Conservation (phyloP, 2,797 vertebrate genomes). For the Siniperca scherzeri region DNA sequence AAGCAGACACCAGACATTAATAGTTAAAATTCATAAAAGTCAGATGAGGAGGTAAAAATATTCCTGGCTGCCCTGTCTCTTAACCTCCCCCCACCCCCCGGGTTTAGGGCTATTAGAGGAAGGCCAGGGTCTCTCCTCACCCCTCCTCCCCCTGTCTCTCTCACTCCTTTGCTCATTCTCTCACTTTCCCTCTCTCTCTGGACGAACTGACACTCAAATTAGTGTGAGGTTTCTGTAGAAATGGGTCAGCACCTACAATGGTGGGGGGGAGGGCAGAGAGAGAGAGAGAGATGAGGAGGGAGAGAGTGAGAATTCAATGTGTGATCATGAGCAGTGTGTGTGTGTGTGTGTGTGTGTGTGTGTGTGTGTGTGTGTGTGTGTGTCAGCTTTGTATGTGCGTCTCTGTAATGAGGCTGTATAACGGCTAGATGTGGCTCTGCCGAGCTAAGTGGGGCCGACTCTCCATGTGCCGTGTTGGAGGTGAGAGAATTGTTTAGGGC, state of each 20-base stretch:
- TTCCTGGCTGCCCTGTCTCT: slow-evolving; percentile 77
- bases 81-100: slow-evolving; percentile 59
- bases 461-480: slow-evolving; percentile 53
- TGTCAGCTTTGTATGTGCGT: slow-evolving; percentile 50
- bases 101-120: slow-evolving; percentile 74
- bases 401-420: slow-evolving; percentile 61
- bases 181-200: slow-evolving; percentile 68
- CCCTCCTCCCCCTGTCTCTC: slow-evolving; percentile 35
- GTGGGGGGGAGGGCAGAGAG: slow-evolving; percentile 26
- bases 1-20: slow-evolving; percentile 82
- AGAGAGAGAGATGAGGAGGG: slow-evolving; percentile 4
- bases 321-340: slow-evolving; percentile 53
- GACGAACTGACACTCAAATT: slow-evolving; percentile 83
- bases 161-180: slow-evolving; percentile 55
- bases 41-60: slow-evolving; percentile 87
- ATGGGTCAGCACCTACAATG: slow-evolving; percentile 82
- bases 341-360: slow-evolving; percentile 30
- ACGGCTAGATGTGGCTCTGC: slow-evolving; percentile 49
- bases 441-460: slow-evolving; percentile 56
- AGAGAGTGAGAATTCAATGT: slow-evolving; percentile 41
- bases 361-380: slow-evolving; percentile 27
- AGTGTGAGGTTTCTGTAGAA: slow-evolving; percentile 78
- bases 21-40: slow-evolving; percentile 91
- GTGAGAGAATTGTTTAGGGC: slow-evolving; percentile 55
- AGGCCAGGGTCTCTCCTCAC: slow-evolving; percentile 53